Evolutionary conservation across 23 tunicate genomes (phyloP), one percentile per base, ranked within the genome.

Genomic region (Phallusia fumigata): DNA sequence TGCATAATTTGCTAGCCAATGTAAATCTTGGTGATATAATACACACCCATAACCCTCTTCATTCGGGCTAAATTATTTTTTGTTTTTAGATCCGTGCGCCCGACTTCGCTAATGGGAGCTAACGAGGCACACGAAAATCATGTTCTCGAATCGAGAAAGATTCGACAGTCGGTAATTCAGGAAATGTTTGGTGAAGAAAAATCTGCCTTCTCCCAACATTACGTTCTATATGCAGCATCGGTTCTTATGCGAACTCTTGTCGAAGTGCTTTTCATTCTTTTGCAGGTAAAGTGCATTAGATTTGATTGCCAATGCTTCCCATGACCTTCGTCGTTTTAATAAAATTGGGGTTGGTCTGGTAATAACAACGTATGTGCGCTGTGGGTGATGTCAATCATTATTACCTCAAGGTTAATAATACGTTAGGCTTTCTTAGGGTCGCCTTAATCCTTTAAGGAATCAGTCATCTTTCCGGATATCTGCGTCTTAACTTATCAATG

Each of bases 121-220:
- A 36, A 65, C 31, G 77, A 81, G 21, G 21, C 36, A 33, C 73
- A 52, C n/a, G 78, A 33, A 77, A 34, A 30, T 77, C 79, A 51
- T 10, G 79, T 35, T 32, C 28, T 51, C 1, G 88, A 84, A 30
- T 24, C 44, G 52, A 11, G 47, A 36, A 87, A 80, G 58, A 51
- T 79, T 65, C 75, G 79, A 10, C 81, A 80, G 65, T 72, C 86
- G 0, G 82, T 89, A 0, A 36, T 75, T 15, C 88, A 89, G 52
- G 94, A 84, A 24, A 85, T 89, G 88, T 89, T 89, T 35, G 95
- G 95, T 15, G 93, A 94, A 19, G 98, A 89, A 65, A 94, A 94
- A 52, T 32, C 88, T 35, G 89, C 92, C 0, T 88, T 92, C 34
- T 51, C 86, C 35, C 97, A 97, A 75, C 89, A 97, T 79, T 92